phyloP scores from a whole-genome alignment of 2,113 vertebrate genomes.

The Mobula hypostoma region DNA sequence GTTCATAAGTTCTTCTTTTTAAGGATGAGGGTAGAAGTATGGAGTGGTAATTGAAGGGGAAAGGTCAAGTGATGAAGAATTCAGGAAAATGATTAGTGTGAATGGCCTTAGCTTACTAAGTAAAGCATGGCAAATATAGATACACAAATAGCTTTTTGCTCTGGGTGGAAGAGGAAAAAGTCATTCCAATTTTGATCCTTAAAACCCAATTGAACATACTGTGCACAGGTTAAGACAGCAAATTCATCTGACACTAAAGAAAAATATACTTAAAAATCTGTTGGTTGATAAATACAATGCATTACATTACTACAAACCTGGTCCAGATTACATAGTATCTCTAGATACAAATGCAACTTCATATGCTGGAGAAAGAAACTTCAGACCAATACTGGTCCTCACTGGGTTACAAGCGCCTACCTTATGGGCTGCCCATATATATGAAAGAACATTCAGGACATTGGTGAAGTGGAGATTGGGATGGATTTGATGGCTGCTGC shows the following conservation, averaged over 20 bases:
- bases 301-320: not conserved
- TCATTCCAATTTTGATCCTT: too few species aligned
- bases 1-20: not conserved
- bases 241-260: too few species aligned
- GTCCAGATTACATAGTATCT: not conserved
- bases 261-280: too few species aligned
- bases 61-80: not conserved
- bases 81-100: not conserved
- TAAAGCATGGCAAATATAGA: not conserved
- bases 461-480: too few species aligned
- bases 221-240: too few species aligned
- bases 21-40: not conserved
- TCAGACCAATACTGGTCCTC: too few species aligned
- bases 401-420: too few species aligned
- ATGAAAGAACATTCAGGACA: too few species aligned
- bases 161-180: not conserved
- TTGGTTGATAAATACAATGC: too few species aligned
- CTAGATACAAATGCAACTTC: not conserved
- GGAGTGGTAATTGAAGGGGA: not conserved
- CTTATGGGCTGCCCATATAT: too few species aligned
- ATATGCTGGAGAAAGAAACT: not conserved
- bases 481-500: too few species aligned
- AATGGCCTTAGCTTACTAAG: not conserved
- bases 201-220: too few species aligned
- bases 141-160: not conserved